Evolutionary conservation across 2,888 invertebrate genomes (phyloP).

Genomic region (Pomacea canaliculata): DNA sequence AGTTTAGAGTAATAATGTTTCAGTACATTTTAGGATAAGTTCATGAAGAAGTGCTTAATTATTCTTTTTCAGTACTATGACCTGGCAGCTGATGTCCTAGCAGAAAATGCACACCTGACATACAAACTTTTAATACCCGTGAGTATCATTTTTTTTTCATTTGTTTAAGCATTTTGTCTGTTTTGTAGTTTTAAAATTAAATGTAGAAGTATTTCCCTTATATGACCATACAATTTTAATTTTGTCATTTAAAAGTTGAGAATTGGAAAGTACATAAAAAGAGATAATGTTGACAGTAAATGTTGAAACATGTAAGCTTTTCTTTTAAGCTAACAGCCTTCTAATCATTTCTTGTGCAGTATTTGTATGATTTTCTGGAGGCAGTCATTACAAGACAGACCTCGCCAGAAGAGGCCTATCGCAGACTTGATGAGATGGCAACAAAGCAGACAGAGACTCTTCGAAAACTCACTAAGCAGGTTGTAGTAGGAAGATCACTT

Average conservation of each 20-base stretch:
- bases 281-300: background rate
- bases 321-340: background rate
- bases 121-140: constrained; percentile 93
- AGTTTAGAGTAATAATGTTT: too few species aligned
- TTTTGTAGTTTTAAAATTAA: too few species aligned
- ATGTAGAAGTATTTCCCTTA: background rate
- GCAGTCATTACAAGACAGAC: constrained; percentile 97
- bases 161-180: background rate
- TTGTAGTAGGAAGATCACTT: constrained; percentile 29
- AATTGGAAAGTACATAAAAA: background rate
- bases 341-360: constrained; percentile 70
- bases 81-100: constrained; percentile 95
- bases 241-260: background rate
- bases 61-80: constrained; percentile 81
- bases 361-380: constrained; percentile 94
- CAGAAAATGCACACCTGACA: constrained; percentile 96
- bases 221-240: background rate
- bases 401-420: constrained; percentile 90
- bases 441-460: constrained; percentile 90
- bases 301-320: background rate
- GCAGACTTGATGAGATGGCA: constrained; percentile 94
- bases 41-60: background rate
- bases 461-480: constrained; percentile 91
- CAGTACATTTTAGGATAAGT: too few species aligned
- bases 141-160: constrained; percentile 59